Evolutionary conservation across 1,140 invertebrate genomes (phyloP), one percentile per base, ranked within the genome.

Genomic region (Philotrypesis tridentata): DNA sequence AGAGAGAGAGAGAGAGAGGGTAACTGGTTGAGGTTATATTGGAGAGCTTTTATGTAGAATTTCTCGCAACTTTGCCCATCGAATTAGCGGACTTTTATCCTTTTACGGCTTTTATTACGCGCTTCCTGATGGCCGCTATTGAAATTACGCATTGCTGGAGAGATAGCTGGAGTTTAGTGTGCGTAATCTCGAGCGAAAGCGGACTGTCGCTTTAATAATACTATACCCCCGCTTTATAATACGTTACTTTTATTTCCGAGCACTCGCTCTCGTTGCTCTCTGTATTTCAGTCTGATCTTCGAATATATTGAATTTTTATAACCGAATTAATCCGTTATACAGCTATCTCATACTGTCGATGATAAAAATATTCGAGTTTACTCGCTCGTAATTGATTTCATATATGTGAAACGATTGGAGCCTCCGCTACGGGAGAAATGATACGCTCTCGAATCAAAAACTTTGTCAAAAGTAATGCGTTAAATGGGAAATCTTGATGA

Each of bases 71-170:
- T 80, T 73, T 25, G 29, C 72, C 55, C 55, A 65, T 75, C 71
- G 61, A 80, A 80, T 80, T 80, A 80, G 72, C 40, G 21, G 48
- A 80, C 27, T 55, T 75, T 80, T 75, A 73, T 80, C 29, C 48
- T 0, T 48, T 55, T 71, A 71, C 23, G 12, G 29, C 7, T 60
- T 70, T 37, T 23, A 71, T 23, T 79, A 60, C 68, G 61, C 61
- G 25, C 25, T 65, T 55, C 21, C 48, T 55, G 48, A 55, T 55
- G 48, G 21, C 48, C 21, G 21, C 48, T n/a, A 55, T 55, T 55
- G 48, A 55, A 55, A 55, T 55, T n/a, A 55, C 48, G 48, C 48
- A 17, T 6, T 12, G 61, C 61, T 3, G 27, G n/a, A 2, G 8
- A 65, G 48, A 55, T 55, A 55, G 21, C 48, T 12, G 17, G 48